Percentiles rank a stretch among this genome's conserved stretches.
Evolutionary conservation across 2,888 invertebrate genomes (phyloP).

Genomic region (Aporophyla nigra): DNA sequence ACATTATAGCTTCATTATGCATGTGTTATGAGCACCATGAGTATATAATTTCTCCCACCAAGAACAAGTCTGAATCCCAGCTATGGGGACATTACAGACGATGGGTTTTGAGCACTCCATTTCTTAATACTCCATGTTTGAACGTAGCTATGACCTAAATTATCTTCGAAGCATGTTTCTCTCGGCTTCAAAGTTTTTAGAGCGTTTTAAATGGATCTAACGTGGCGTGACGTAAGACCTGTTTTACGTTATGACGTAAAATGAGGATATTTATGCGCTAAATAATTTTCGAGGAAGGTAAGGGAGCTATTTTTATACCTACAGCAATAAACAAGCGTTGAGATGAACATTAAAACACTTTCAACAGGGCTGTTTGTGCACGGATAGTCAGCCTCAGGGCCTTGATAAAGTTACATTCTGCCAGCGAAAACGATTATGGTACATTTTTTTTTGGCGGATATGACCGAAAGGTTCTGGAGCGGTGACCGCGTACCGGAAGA

Average conservation of each 20-base stretch:
- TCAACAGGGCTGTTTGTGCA: not conserved
- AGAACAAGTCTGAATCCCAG: not conserved
- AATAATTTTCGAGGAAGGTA: slow-evolving; percentile 8
- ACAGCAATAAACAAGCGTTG: not conserved
- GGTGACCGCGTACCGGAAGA: too few relatives aligned
- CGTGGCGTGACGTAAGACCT: slow-evolving; percentile 52
- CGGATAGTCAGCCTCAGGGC: not conserved
- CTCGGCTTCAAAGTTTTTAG: slow-evolving; percentile 54
- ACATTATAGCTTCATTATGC: not conserved
- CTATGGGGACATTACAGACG: not conserved
- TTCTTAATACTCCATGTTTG: slow-evolving; percentile 26
- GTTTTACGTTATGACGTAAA: slow-evolving; percentile 38
- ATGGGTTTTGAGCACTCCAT: slow-evolving; percentile 17
- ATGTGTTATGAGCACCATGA: not conserved
- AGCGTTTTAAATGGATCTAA: slow-evolving; percentile 59
- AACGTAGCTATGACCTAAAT: slow-evolving; percentile 53
- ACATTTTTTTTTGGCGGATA: too few relatives aligned
- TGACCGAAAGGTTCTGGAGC: too few relatives aligned
- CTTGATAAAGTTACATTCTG: not conserved
- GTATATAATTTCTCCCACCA: not conserved
- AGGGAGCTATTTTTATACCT: not conserved
- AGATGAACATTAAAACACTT: not conserved
- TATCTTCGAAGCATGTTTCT: slow-evolving; percentile 51
- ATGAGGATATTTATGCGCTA: slow-evolving; percentile 32
- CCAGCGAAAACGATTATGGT: not conserved